Evolutionary conservation across 2,797 vertebrate genomes (phyloP).

Genomic region (Lepus townsendii): DNA sequence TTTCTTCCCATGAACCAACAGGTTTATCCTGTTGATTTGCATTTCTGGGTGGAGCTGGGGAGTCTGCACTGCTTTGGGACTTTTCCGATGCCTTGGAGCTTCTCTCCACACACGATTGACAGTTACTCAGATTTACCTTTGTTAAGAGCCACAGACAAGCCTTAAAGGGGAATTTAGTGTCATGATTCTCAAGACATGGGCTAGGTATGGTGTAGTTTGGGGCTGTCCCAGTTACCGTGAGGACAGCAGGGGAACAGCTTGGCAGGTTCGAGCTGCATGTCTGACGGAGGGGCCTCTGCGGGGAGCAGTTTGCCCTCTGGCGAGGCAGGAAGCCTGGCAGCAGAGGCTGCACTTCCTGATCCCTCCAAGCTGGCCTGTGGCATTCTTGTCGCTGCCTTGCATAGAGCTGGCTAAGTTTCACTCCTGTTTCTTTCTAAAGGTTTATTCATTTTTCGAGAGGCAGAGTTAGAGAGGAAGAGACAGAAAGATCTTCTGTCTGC

Average conservation of each 20-base stretch:
- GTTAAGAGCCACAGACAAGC: constrained; percentile 5
- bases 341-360: neutral
- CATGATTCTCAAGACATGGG: neutral
- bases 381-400: neutral
- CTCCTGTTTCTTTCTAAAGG: neutral
- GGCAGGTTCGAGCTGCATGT: neutral
- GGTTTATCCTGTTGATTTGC: no score
- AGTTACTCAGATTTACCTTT: constrained; percentile 11
- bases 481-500: no score
- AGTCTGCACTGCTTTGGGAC: no score
- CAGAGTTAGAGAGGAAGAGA: no score
- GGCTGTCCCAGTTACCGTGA: neutral
- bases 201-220: neutral
- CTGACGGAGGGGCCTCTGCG: neutral
- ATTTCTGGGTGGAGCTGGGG: no score
- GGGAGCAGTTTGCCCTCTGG: neutral
- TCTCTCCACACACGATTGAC: neutral
- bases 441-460: no score
- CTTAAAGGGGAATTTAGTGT: constrained; percentile 4
- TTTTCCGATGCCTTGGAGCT: no score
- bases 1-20: no score
- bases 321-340: neutral
- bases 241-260: neutral
- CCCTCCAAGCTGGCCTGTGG: neutral
- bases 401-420: constrained; percentile 28